Evolutionary conservation across 1,140 invertebrate genomes (phyloP).

Genomic region (Vanessa atalanta): DNA sequence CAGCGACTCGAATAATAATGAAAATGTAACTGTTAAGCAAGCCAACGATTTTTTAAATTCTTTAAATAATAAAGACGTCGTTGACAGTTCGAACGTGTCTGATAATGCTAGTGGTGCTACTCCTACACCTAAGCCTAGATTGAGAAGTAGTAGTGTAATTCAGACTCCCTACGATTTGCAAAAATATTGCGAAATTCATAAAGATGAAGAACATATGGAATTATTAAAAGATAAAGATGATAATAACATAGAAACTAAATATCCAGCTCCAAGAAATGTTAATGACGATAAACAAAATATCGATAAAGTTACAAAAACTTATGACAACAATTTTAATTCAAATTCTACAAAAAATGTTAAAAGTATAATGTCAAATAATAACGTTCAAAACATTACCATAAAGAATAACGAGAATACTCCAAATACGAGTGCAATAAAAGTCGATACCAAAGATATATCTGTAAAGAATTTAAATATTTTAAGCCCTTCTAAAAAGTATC

Average conservation of each 20-base stretch:
- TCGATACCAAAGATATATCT: conserved; percentile 73
- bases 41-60: conserved; percentile 57
- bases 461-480: conserved; percentile 70
- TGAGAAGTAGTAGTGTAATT: conserved; percentile 76
- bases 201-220: conserved; percentile 75
- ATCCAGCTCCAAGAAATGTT: conserved; percentile 58
- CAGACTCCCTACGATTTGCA: conserved; percentile 79
- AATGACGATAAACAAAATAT: conserved; percentile 55
- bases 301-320: conserved; percentile 55
- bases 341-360: conserved; percentile 47
- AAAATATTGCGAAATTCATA: conserved; percentile 77
- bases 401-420: conserved; percentile 63
- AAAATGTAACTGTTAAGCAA: conserved; percentile 73
- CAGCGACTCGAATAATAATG: conserved; percentile 76
- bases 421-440: conserved; percentile 71
- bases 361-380: conserved; percentile 46
- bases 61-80: conserved; percentile 55
- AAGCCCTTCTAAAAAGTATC: conserved; percentile 78
- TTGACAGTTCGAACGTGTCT: conserved; percentile 51
- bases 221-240: conserved; percentile 63
- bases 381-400: conserved; percentile 43
- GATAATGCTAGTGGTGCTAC: conserved; percentile 44
- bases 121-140: conserved; percentile 67
- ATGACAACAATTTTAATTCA: conserved; percentile 46
- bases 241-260: conserved; percentile 51